A percentile compares a stretch with the other conserved stretches of the same genome.
These are phyloP conservation scores for Cydia splendana DNA, from an alignment of 1,140 invertebrate genomes.

Conservation along the genomic window DNA sequence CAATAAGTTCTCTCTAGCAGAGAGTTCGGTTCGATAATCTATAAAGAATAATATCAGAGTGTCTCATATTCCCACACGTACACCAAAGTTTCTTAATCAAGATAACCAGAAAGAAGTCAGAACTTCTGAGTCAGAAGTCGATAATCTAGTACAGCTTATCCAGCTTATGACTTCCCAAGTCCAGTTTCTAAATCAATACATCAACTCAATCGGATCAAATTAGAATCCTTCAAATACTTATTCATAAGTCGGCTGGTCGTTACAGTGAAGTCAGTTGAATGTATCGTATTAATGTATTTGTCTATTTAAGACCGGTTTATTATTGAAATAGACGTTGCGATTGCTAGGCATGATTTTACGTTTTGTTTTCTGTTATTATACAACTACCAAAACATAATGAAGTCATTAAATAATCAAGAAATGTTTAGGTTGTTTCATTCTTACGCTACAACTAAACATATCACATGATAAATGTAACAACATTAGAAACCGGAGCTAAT, in stretches of 20 bases:
- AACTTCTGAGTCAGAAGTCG: background rate
- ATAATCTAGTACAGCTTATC: background rate
- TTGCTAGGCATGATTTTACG: background rate
- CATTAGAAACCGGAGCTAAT: too few relatives aligned
- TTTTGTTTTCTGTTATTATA: background rate
- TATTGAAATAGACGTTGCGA: background rate
- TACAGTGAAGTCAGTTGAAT: background rate
- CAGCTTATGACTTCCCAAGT: background rate
- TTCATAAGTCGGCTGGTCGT: slow-evolving; percentile 1
- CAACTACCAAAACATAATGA: too few relatives aligned
- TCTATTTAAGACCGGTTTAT: slow-evolving; percentile 27
- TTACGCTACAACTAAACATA: too few relatives aligned
- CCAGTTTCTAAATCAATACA: slow-evolving; percentile 2
- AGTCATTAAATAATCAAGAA: too few relatives aligned
- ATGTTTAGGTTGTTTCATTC: too few relatives aligned
- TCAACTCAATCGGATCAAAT: background rate
- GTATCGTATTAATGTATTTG: background rate
- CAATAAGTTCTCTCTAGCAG: too few relatives aligned
- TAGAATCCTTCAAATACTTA: background rate
- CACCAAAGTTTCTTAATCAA: background rate
- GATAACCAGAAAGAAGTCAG: background rate
- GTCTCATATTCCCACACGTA: too few relatives aligned
- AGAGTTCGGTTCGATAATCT: background rate
- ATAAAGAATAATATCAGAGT: background rate
- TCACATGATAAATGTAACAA: too few relatives aligned